Evolutionary conservation across 2,113 vertebrate genomes (phyloP).

Genomic region (Argyrosomus japonicus): DNA sequence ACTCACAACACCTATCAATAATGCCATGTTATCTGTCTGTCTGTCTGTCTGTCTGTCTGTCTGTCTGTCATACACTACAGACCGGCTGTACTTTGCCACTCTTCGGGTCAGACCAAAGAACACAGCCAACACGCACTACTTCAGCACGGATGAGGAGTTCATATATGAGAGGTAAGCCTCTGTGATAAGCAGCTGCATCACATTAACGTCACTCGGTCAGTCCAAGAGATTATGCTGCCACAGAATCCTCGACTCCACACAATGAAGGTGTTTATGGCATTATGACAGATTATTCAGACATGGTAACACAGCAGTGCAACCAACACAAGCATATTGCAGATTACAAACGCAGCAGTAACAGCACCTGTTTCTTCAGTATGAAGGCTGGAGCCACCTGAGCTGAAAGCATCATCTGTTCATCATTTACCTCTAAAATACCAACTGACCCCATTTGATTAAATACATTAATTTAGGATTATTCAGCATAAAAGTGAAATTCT

Average conservation of each 20-base stretch:
- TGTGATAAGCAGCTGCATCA: neutral
- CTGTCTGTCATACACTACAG: slow-evolving; percentile 72
- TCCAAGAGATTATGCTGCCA: neutral
- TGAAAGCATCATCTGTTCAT: too few species aligned
- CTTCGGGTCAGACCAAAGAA: slow-evolving; percentile 92
- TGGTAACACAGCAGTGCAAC: neutral
- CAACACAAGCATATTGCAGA: neutral
- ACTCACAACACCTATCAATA: neutral
- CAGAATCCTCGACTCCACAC: neutral
- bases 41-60: slow-evolving; percentile 3
- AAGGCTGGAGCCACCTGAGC: too few species aligned
- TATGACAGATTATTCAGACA: neutral
- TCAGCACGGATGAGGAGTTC: slow-evolving; percentile 93
- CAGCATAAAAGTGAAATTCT: neutral
- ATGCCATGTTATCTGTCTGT: slow-evolving; percentile 10
- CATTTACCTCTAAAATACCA: neutral
- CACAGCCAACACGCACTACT: slow-evolving; percentile 90
- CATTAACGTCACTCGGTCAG: neutral
- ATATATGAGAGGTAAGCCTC: slow-evolving; percentile 93
- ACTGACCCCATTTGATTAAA: neutral
- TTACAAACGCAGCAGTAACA: neutral
- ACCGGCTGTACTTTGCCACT: slow-evolving; percentile 93
- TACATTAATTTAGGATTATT: neutral
- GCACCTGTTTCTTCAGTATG: too few species aligned
- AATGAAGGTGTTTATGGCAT: neutral